phyloP scores from a whole-genome alignment of 2,888 invertebrate genomes.

The Syritta pipiens region DNA sequence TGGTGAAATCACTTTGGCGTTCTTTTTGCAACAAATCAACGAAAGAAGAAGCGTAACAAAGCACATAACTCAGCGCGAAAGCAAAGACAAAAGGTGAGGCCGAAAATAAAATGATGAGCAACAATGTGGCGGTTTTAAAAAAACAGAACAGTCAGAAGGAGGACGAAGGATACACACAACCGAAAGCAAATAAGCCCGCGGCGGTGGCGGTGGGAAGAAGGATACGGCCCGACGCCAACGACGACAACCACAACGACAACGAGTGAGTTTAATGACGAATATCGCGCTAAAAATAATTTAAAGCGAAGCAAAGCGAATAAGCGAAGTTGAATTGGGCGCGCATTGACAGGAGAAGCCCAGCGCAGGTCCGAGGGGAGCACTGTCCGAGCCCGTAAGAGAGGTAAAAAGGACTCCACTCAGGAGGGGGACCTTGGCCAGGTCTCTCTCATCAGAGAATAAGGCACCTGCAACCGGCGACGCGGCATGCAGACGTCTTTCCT shows the following conservation, averaged over 20 bases:
- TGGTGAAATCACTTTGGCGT: conserved; percentile 50
- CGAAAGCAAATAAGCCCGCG: conserved; percentile 28
- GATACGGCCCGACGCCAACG: conserved; percentile 16
- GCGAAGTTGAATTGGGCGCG: conserved; percentile 57
- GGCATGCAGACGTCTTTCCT: too few relatives aligned
- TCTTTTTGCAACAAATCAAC: conserved; percentile 44
- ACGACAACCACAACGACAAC: background rate
- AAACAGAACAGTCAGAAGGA: conserved; percentile 30
- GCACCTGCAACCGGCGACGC: conserved; percentile 32
- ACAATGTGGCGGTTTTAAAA: conserved; percentile 37
- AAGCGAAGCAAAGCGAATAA: conserved; percentile 52
- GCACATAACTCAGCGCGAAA: conserved; percentile 16
- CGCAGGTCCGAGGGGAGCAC: conserved; percentile 21
- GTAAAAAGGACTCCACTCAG: conserved; percentile 10
- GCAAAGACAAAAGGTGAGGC: conserved; percentile 54
- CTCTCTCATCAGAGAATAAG: conserved; percentile 1
- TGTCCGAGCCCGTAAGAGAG: too few relatives aligned
- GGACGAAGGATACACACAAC: conserved; percentile 44
- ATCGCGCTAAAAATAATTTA: conserved; percentile 65
- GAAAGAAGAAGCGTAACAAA: conserved; percentile 9
- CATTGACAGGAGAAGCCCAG: conserved; percentile 44
- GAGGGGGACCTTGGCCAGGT: conserved; percentile 22
- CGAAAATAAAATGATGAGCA: conserved; percentile 58
- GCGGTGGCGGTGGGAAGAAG: background rate
- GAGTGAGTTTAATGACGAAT: conserved; percentile 61